Evolutionary conservation across 2,113 vertebrate genomes (phyloP).

Genomic region (Ceyx margarethae): DNA sequence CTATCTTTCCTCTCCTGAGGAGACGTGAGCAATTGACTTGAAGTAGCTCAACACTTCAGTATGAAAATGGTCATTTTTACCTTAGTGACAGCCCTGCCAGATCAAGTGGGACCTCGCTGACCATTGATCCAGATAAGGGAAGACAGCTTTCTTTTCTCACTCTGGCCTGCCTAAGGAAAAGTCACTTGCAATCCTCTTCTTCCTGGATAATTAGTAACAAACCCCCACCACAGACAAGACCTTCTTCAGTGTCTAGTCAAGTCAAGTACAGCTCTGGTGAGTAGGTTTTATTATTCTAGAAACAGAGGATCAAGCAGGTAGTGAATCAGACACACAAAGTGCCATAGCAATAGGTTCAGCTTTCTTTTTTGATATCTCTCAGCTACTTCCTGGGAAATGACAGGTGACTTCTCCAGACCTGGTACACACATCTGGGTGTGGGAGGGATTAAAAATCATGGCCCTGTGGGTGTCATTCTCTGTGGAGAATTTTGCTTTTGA

Average conservation of each 20-base stretch:
- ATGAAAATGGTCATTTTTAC: constrained; percentile 11
- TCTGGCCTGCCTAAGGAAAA: constrained; percentile 37
- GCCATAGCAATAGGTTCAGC: constrained; percentile 17
- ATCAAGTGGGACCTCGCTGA: not conserved
- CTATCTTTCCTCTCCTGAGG: not conserved
- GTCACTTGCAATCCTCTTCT: constrained; percentile 27
- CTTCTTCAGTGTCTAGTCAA: not conserved
- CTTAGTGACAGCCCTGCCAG: constrained; percentile 29
- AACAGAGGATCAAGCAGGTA: not conserved
- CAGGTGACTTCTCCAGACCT: constrained; percentile 52
- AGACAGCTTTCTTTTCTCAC: constrained; percentile 30
- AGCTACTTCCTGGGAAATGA: constrained; percentile 49
- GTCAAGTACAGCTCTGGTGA: not conserved
- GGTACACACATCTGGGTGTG: not conserved
- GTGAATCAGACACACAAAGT: not conserved
- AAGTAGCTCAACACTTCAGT: not conserved
- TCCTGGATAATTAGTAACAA: constrained; percentile 1
- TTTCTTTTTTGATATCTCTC: constrained; percentile 58
- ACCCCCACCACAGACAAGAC: not conserved
- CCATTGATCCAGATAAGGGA: not conserved
- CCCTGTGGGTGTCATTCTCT: not conserved
- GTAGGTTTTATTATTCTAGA: not conserved
- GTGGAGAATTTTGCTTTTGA: not conserved
- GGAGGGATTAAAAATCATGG: not conserved
- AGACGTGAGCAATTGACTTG: not conserved